Evolutionary conservation across 2,888 invertebrate genomes (phyloP).

Genomic region (Rhingia campestris): DNA sequence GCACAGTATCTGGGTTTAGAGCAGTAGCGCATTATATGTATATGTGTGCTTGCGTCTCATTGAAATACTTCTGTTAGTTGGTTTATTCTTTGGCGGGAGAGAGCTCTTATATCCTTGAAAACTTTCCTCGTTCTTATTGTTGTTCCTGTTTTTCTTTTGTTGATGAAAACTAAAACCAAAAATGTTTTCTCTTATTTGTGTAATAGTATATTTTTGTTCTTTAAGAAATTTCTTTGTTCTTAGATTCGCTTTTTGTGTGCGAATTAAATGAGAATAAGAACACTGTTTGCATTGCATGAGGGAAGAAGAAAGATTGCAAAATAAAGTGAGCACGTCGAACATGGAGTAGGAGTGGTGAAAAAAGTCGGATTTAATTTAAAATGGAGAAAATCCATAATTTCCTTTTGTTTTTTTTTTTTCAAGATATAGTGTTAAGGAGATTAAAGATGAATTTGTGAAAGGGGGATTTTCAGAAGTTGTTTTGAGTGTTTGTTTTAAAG

Average conservation of each 20-base stretch:
- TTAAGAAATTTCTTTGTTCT: background rate
- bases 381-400: background rate
- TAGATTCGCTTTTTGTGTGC: background rate
- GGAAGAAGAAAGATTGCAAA: background rate
- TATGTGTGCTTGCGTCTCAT: background rate
- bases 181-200: background rate
- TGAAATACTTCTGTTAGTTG: slow-evolving; percentile 4
- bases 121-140: background rate
- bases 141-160: background rate
- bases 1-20: background rate
- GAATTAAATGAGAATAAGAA: slow-evolving; percentile 6
- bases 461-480: too few species aligned
- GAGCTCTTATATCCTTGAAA: slow-evolving; percentile 29
- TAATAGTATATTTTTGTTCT: background rate
- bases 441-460: too few species aligned
- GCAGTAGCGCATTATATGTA: background rate
- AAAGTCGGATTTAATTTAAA: background rate
- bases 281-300: background rate
- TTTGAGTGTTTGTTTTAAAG: too few species aligned
- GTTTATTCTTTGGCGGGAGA: slow-evolving; percentile 9
- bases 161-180: slow-evolving; percentile 8
- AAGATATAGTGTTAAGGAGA: too few species aligned
- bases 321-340: background rate
- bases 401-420: too few species aligned
- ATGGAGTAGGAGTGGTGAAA: background rate